Conservation (phyloP, 2,113 vertebrate genomes). For the Litocranius walleri region DNA sequence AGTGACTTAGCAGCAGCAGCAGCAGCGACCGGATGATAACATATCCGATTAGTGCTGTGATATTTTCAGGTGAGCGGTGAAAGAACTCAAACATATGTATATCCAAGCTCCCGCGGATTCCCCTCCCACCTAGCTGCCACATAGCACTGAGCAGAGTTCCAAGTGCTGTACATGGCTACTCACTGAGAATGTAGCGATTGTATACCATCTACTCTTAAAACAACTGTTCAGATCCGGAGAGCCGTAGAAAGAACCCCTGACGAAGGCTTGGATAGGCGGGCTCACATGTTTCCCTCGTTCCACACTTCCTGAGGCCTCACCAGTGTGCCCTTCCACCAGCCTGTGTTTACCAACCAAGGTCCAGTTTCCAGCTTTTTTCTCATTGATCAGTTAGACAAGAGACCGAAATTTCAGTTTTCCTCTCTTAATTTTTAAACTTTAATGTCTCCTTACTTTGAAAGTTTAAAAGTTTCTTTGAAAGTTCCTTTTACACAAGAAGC, state of each 20-base stretch:
- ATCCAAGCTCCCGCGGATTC: rapidly evolving
- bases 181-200: rapidly evolving
- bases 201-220: background rate
- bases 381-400: background rate
- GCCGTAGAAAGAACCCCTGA: background rate
- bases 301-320: background rate
- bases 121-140: background rate
- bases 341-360: background rate
- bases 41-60: rapidly evolving
- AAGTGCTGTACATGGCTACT: rapidly evolving
- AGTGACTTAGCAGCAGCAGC: no score
- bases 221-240: background rate
- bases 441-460: background rate
- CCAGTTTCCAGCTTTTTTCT: background rate
- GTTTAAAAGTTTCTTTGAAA: background rate
- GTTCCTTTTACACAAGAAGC: background rate
- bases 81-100: background rate
- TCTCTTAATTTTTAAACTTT: background rate
- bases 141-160: rapidly evolving
- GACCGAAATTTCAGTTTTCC: background rate
- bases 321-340: background rate
- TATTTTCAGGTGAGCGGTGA: background rate
- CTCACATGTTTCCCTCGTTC: background rate
- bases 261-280: background rate
- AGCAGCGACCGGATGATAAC: rapidly evolving